Evolutionary conservation across 2,113 vertebrate species (phyloP).

Genomic region (Seriola quinqueradiata): DNA sequence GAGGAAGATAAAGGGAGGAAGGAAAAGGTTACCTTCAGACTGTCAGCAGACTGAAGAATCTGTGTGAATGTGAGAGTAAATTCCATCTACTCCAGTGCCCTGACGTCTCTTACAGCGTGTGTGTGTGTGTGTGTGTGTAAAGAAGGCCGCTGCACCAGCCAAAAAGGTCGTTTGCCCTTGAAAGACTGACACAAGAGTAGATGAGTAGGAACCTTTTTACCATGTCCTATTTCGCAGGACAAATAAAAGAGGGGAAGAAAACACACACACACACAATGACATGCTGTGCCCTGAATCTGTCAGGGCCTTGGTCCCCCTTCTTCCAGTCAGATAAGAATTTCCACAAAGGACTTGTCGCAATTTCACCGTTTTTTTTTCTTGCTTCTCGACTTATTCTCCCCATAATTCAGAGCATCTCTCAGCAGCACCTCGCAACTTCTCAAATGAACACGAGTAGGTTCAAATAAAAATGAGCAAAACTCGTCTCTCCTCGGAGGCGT

Average conservation of each 20-base stretch:
- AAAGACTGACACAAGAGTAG: conserved; percentile 51
- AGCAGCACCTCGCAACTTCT: conserved; percentile 35
- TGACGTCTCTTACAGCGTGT: conserved; percentile 11
- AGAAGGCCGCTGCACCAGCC: conserved; percentile 26
- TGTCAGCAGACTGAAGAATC: conserved; percentile 14
- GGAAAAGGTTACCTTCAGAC: conserved; percentile 72
- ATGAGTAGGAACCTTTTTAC: conserved; percentile 61
- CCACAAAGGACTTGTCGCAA: conserved; percentile 65
- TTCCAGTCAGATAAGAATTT: conserved; percentile 62
- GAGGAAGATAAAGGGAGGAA: conserved; percentile 48
- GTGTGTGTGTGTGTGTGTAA: conserved; percentile 23
- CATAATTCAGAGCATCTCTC: conserved; percentile 48
- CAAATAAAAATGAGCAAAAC: conserved; percentile 44
- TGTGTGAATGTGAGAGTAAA: conserved; percentile 35
- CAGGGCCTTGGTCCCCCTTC: conserved; percentile 57
- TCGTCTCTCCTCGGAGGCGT: conserved; percentile 38
- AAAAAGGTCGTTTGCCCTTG: conserved; percentile 61
- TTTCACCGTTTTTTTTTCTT: conserved; percentile 20
- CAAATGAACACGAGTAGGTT: conserved; percentile 50
- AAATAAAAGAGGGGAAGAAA: conserved; percentile 48
- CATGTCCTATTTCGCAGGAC: conserved; percentile 68
- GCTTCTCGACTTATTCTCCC: conserved; percentile 4
- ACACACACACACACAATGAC: conserved; percentile 41
- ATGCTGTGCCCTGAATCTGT: conserved; percentile 76
- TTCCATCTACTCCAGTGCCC: background rate